Conservation (phyloP, 1,140 invertebrate species). For the Ladona fulva region DNA sequence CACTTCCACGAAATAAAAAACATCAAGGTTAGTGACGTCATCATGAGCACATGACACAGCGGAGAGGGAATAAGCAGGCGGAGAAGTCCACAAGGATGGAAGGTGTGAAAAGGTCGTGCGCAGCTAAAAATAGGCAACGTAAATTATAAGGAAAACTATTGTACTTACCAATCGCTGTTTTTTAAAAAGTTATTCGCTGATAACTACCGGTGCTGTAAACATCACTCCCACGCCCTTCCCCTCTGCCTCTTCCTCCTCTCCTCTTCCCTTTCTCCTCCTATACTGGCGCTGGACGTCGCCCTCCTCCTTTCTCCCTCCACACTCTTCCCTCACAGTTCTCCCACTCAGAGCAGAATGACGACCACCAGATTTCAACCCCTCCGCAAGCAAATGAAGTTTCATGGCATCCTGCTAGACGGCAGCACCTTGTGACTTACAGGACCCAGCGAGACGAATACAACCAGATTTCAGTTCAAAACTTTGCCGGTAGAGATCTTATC, state of each 20-base stretch:
- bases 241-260: not conserved
- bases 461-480: too few species aligned
- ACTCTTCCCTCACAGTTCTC: not conserved
- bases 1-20: too few species aligned
- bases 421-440: not conserved
- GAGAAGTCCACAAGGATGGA: too few species aligned
- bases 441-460: too few species aligned
- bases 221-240: conserved; percentile 5
- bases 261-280: not conserved
- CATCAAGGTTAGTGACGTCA: too few species aligned
- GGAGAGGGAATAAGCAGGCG: too few species aligned
- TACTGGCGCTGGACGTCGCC: not conserved
- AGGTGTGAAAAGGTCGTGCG: too few species aligned
- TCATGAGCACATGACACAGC: too few species aligned
- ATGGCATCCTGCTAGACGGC: not conserved
- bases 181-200: not conserved
- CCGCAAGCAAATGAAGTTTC: not conserved
- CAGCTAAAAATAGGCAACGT: too few species aligned
- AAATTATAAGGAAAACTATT: not conserved
- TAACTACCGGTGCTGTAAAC: not conserved
- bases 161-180: not conserved
- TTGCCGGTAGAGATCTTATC: too few species aligned
- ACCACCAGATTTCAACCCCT: not conserved
- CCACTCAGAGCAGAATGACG: not conserved
- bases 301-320: conserved; percentile 1